Evolutionary conservation across 1,140 invertebrate genomes (phyloP), one percentile per base, ranked within the genome.

Genomic region (Drosophila yakuba): DNA sequence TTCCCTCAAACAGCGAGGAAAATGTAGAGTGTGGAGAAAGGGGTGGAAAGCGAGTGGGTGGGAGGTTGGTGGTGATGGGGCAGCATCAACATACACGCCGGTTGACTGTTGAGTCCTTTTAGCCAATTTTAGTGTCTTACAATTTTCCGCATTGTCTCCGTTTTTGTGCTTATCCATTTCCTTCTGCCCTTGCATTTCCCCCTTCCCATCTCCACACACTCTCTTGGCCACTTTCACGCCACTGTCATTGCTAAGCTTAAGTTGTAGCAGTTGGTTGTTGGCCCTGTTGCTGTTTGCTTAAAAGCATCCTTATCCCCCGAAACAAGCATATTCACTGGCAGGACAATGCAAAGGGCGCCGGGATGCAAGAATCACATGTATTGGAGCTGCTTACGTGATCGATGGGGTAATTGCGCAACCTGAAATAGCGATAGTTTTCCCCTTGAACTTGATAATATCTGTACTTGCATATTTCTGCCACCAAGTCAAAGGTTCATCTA

Each of bases 41-140:
- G 8, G 28, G 25, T n/a, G 15, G 4, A 10, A 50, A 43, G 8
- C n/a, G 41, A 15, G 41, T 43, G 41, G 41, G 6, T 15, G 32
- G 36, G 3, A 5, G 3, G 23, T 17, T 17, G 17, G 17, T 1
- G 23, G 15, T n/a, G 41, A 12, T 10, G 20, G 45, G 54, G 35
- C 51, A 57, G 55, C 79, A 82, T 78, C 79, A 82, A 78, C 79
- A 74, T 63, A 82, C 78, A 75, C 39, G 78, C 72, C 67, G 57
- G 55, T 44, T 67, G 48, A 57, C 61, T 43, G 74, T 44, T 64
- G 77, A 81, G 74, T 85, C 82, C 82, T 86, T 84, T 85, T 78
- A 81, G 82, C 82, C 82, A 85, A 86, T 86, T 85, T 85, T 78
- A 85, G 82, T 85, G 78, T 80, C 82, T 85, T 81, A 86, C 82